Conservation (phyloP, 2,888 invertebrate genomes). For the Petrolisthes manimaculis region DNA sequence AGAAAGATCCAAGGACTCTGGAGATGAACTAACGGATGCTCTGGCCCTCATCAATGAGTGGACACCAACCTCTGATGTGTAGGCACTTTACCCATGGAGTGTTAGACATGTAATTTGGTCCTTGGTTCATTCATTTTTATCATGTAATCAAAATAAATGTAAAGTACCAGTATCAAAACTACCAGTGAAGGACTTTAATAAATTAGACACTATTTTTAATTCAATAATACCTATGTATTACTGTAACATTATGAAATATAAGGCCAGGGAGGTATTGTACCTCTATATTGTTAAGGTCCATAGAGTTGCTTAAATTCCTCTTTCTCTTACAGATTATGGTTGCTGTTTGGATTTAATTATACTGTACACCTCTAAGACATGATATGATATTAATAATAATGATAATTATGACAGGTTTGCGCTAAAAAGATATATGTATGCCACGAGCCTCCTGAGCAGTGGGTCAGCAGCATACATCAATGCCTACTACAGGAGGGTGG, state of each 20-base stretch:
- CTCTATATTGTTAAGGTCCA: too few species aligned
- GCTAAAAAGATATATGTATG: constrained; percentile 28
- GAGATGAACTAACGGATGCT: not conserved
- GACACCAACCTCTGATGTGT: constrained; percentile 9
- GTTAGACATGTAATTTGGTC: too few species aligned
- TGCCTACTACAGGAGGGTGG: constrained; percentile 30
- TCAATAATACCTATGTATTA: not conserved
- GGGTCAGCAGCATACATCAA: constrained; percentile 46
- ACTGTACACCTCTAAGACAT: not conserved
- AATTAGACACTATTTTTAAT: not conserved
- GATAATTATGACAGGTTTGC: constrained; percentile 31
- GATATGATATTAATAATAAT: not conserved
- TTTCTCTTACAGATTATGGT: too few species aligned
- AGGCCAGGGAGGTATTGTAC: too few species aligned
- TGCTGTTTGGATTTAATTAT: too few species aligned
- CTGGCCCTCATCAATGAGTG: not conserved
- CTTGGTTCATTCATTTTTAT: too few species aligned
- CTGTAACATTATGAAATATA: too few species aligned
- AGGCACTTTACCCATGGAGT: not conserved
- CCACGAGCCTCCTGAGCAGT: constrained; percentile 6
- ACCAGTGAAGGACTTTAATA: not conserved
- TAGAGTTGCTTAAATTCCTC: too few species aligned
- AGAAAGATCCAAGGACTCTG: not conserved
- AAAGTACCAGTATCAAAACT: not conserved
- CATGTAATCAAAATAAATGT: not conserved